These are phyloP conservation scores for Druon quercuslanigerum DNA, from an alignment of 1,140 invertebrate species.

Conservation along the genomic window DNA sequence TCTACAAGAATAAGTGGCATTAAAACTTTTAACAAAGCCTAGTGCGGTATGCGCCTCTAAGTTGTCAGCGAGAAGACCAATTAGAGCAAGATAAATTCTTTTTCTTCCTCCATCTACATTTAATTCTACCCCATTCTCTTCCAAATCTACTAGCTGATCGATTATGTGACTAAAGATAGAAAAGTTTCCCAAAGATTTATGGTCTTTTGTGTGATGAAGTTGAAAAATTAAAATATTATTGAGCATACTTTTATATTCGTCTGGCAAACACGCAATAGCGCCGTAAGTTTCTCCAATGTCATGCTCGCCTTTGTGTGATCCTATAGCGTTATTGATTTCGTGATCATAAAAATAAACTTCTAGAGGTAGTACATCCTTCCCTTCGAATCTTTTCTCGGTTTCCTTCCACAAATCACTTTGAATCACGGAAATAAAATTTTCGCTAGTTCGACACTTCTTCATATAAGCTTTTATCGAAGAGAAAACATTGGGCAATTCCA, in stretches of 20 bases:
- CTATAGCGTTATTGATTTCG: not conserved
- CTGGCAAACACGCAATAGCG: too few relatives aligned
- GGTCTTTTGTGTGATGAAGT: constrained; percentile 41
- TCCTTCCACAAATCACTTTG: too few relatives aligned
- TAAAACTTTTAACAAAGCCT: too few relatives aligned
- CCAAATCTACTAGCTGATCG: constrained; percentile 38
- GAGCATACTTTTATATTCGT: constrained; percentile 8
- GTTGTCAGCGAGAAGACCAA: constrained; percentile 48
- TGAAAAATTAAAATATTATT: constrained; percentile 49
- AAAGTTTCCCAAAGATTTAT: constrained; percentile 41
- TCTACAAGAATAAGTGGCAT: too few relatives aligned
- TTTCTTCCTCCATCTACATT: too few relatives aligned
- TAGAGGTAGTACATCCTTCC: not conserved
- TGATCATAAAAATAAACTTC: not conserved
- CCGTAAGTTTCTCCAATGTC: too few relatives aligned
- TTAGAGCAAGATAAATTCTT: constrained; percentile 46
- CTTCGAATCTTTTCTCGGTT: too few relatives aligned
- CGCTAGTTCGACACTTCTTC: too few relatives aligned
- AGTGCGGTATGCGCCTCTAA: constrained; percentile 43
- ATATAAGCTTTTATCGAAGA: too few relatives aligned
- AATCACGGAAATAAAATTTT: too few relatives aligned
- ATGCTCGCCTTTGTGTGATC: too few relatives aligned
- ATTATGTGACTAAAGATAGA: constrained; percentile 43
- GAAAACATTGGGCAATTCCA: too few relatives aligned
- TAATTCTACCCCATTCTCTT: constrained; percentile 40